Base-by-base conservation (phyloP, 1,140 invertebrate genomes). In the Anastrepha obliqua region DNA sequence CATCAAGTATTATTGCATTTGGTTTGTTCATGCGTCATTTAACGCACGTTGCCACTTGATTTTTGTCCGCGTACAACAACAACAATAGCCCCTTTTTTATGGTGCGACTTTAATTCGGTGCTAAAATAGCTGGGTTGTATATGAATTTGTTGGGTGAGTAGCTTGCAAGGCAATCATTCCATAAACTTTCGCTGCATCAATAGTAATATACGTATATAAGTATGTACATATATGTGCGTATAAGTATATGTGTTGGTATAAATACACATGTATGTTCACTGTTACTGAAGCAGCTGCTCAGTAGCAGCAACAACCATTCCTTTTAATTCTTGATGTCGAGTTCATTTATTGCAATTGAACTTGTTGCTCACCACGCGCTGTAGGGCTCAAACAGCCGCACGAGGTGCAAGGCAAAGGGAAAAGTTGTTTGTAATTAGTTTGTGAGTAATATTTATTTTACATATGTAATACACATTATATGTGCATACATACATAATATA, bases 31-130 rank as follows among this genome's bases (percentile, higher is more conserved):
- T 81, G 74, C 47, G 74, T 81, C 74, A 81, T 81, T 81, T 81
- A 81, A 81, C 47, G 55, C 74, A 81, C 74, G 74, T 81, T 81
- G 44, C 74, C 74, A 81, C 74, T 81, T 81, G 74, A 81, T 81
- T 51, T 81, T 55, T 20, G 13, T 55, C 74, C n/a, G 74, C 44
- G 6, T 47, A 70, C 11, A 17, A 74, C 42, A 62, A 62, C 60
- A 62, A 62, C 7, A 62, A 62, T 11, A 62, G 2, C 60, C 42
- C 15, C 7, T 13, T 11, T 55, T 11, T 81, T 81, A 81, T 81
- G 74, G 17, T 55, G 47, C 74, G 47, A 81, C 74, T 81, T 81
- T 81, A 20, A 81, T 58, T 51, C 20, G 17, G n/a, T 81, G 74
- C 9, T 81, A 55, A 51, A 20, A 81, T n/a, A 29, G 8, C 11